phyloP scores from a whole-genome alignment of 2,797 vertebrate genomes.

The Phoxinus dragarum region DNA sequence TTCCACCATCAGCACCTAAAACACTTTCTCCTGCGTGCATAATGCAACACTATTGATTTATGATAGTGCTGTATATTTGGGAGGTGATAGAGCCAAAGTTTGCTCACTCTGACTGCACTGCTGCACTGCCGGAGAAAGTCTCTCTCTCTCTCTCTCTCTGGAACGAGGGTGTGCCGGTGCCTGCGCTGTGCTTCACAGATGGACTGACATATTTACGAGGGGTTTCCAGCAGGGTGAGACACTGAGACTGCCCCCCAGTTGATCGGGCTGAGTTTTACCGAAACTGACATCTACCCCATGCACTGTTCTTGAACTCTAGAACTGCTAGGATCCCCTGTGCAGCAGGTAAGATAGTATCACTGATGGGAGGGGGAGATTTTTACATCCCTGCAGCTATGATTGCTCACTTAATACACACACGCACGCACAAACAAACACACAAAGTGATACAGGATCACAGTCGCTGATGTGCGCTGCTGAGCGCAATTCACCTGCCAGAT shows the following conservation, averaged over 20 bases:
- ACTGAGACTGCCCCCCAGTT: conserved; percentile 9
- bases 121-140: not conserved
- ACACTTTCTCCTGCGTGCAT: conserved; percentile 47
- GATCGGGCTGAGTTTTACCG: conserved; percentile 26
- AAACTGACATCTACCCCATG: conserved; percentile 30
- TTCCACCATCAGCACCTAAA: conserved; percentile 35
- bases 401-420: conserved; percentile 38
- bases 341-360: conserved; percentile 30
- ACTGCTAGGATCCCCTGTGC: conserved; percentile 5
- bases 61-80: conserved; percentile 36
- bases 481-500: conserved; percentile 7
- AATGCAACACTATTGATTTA: conserved; percentile 59
- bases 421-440: conserved; percentile 18
- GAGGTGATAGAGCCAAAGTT: conserved; percentile 45
- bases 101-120: conserved; percentile 40
- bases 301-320: conserved; percentile 14
- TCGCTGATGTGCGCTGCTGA: not conserved
- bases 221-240: conserved; percentile 40
- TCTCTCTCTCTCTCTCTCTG: conserved; percentile 17
- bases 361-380: not conserved
- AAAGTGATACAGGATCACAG: conserved; percentile 26
- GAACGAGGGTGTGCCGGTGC: conserved; percentile 34
- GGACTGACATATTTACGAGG: conserved; percentile 43
- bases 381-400: conserved; percentile 30
- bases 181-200: conserved; percentile 41